Evolutionary conservation across 2,113 vertebrate species (phyloP).

Genomic region (Mungos mungo): DNA sequence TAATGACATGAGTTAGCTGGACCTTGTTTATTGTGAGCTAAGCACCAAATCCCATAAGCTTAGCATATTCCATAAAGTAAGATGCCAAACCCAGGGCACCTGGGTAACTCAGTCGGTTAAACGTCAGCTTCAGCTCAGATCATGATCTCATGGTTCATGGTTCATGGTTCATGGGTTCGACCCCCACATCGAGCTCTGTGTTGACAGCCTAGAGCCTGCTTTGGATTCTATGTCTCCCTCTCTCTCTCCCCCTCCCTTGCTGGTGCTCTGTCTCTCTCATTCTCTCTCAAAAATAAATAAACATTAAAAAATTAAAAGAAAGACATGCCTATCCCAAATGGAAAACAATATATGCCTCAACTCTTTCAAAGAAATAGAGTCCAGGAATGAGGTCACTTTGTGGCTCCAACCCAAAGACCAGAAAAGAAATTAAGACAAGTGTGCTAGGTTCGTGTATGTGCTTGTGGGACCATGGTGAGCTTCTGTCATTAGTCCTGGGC

Average conservation of each 20-base stretch:
- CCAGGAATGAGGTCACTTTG: not conserved
- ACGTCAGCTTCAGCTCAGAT: too few relatives aligned
- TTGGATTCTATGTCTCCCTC: too few relatives aligned
- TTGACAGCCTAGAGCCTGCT: too few relatives aligned
- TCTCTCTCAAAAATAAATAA: too few relatives aligned
- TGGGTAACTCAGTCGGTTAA: too few relatives aligned
- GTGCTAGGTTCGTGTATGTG: not conserved
- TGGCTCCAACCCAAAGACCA: not conserved
- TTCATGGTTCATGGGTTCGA: too few relatives aligned
- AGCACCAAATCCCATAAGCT: not conserved
- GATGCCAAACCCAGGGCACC: too few relatives aligned
- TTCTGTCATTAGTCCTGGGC: not conserved
- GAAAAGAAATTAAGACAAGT: not conserved
- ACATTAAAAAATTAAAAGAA: too few relatives aligned
- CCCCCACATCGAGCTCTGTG: too few relatives aligned
- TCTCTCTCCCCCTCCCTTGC: too few relatives aligned
- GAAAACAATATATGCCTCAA: not conserved
- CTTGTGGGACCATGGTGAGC: not conserved
- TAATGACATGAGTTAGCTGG: not conserved
- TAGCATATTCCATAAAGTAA: not conserved
- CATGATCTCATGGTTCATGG: too few relatives aligned
- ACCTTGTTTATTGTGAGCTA: not conserved
- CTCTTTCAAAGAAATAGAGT: not conserved
- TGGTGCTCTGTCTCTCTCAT: too few relatives aligned
- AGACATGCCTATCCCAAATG: not conserved